Percentiles rank a stretch among this genome's conserved stretches.
Conservation (phyloP, 2,888 invertebrate species). For the Junonia oenone region DNA sequence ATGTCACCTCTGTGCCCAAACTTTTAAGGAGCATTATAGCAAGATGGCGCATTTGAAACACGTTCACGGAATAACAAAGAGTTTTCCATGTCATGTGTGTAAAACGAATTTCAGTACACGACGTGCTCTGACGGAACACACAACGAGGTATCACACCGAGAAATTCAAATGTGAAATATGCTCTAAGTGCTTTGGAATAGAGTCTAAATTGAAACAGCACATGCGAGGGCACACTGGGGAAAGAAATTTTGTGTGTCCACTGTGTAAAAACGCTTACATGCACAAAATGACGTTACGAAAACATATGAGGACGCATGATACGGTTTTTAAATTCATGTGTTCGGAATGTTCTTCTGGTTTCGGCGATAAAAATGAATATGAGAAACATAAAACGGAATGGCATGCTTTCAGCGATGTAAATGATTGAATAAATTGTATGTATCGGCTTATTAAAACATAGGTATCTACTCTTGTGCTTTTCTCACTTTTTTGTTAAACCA, state of each 20-base stretch:
- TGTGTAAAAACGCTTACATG: conserved; percentile 65
- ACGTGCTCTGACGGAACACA: conserved; percentile 47
- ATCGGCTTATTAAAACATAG: background rate
- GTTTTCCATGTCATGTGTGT: conserved; percentile 45
- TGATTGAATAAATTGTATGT: background rate
- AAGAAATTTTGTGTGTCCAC: conserved; percentile 52
- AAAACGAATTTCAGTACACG: conserved; percentile 39
- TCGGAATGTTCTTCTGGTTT: conserved; percentile 37
- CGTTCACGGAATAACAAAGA: conserved; percentile 43
- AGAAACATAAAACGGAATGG: conserved; percentile 34
- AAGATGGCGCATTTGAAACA: conserved; percentile 46
- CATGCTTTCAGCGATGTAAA: conserved; percentile 6
- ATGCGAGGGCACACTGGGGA: conserved; percentile 61
- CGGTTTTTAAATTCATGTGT: conserved; percentile 37
- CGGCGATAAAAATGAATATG: conserved; percentile 34
- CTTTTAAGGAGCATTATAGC: conserved; percentile 50
- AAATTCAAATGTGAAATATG: conserved; percentile 65
- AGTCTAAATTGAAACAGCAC: conserved; percentile 63
- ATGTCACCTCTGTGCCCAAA: conserved; percentile 43
- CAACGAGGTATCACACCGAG: conserved; percentile 54
- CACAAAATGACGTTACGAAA: conserved; percentile 56
- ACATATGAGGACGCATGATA: conserved; percentile 58
- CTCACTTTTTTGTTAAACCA: no score
- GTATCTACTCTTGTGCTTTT: background rate
- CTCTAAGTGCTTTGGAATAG: conserved; percentile 61